Conservation (phyloP, 2,113 vertebrate species). For the Natator depressus region DNA sequence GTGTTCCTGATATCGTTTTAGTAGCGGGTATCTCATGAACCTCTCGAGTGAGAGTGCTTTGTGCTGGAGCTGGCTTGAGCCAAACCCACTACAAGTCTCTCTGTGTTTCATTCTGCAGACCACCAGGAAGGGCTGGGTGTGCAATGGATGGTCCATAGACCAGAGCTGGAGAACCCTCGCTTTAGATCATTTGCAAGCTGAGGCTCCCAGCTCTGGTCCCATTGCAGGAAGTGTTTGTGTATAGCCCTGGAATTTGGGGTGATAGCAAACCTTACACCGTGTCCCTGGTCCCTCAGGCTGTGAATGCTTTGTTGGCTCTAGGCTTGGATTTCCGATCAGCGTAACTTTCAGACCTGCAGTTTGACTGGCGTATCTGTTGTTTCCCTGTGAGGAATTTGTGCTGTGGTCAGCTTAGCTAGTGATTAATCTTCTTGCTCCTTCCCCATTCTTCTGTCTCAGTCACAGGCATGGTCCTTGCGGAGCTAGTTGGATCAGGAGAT, state of each 20-base stretch:
- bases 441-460: background rate
- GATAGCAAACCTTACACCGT: background rate
- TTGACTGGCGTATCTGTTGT: background rate
- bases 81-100: background rate
- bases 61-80: fast-evolving
- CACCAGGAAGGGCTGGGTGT: fast-evolving
- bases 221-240: background rate
- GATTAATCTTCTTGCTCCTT: background rate
- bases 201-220: background rate
- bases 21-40: background rate
- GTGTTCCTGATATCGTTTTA: background rate
- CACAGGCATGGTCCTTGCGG: fast-evolving
- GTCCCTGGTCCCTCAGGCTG: background rate
- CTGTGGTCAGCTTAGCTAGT: background rate
- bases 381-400: background rate
- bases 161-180: background rate
- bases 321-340: background rate
- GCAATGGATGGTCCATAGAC: background rate
- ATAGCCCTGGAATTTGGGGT: background rate
- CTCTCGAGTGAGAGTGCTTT: background rate
- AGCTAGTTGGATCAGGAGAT: background rate
- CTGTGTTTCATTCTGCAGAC: background rate
- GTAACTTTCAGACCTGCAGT: background rate
- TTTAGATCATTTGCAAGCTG: background rate
- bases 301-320: background rate